A percentile compares a stretch with the other conserved stretches of the same genome.
Evolutionary conservation across 2,113 vertebrate species (phyloP).

Genomic region (Apteryx mantelli): DNA sequence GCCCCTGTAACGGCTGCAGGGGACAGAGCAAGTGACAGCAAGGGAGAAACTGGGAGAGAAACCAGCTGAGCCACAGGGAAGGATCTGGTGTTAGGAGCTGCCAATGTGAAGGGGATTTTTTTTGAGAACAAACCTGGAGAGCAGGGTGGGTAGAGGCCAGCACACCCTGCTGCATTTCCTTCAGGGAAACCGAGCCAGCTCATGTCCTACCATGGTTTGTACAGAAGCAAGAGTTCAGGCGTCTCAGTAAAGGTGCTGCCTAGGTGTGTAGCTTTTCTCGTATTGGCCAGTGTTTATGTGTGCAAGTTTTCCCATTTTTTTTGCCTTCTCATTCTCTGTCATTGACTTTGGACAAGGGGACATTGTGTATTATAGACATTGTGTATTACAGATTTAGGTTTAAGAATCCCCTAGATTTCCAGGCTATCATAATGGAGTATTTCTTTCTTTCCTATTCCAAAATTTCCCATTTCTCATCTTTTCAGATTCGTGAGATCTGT

Average conservation of each 20-base stretch:
- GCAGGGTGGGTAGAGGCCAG: not conserved
- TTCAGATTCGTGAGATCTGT: fast-evolving
- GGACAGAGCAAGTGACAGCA: too few relatives aligned
- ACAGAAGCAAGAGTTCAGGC: not conserved
- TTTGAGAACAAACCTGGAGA: not conserved
- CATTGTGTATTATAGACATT: fast-evolving
- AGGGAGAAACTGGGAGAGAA: too few relatives aligned
- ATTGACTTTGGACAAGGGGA: not conserved
- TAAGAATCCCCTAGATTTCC: not conserved
- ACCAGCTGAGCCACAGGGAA: too few relatives aligned
- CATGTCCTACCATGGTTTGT: not conserved
- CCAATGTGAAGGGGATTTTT: too few relatives aligned
- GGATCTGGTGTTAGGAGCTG: too few relatives aligned
- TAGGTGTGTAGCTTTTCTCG: not conserved
- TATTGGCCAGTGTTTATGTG: fast-evolving
- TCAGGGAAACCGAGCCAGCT: too few relatives aligned
- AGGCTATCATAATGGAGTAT: not conserved
- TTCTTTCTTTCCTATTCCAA: not conserved
- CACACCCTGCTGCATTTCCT: too few relatives aligned
- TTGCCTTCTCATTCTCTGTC: not conserved
- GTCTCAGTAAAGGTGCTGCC: not conserved
- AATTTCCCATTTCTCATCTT: not conserved
- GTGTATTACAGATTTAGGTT: fast-evolving
- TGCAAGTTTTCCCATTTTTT: not conserved
- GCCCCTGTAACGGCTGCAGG: too few relatives aligned